These are phyloP conservation scores for Rhagoletis zephyria DNA, from an alignment of 1,140 invertebrate species.

Conservation along the genomic window DNA sequence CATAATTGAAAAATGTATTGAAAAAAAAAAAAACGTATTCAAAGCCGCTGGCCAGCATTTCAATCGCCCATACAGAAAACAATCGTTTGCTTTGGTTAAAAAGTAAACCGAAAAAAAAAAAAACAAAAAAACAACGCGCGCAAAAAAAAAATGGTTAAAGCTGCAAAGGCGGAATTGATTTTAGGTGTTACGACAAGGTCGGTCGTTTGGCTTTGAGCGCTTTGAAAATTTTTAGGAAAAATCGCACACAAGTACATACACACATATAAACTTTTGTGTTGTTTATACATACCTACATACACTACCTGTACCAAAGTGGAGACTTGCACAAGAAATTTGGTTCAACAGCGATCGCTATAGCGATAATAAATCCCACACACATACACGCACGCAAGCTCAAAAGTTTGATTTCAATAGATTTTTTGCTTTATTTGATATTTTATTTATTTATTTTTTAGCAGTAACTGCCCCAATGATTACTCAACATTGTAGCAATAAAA, in stretches of 20 bases:
- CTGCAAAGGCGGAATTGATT: constrained; percentile 40
- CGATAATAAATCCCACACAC: constrained; percentile 23
- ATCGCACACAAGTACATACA: not conserved
- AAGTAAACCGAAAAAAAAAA: too few species aligned
- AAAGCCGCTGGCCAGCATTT: not conserved
- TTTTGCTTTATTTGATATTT: not conserved
- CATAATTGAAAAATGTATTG: not conserved
- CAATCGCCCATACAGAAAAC: not conserved
- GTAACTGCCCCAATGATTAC: not conserved
- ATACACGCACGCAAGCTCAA: not conserved
- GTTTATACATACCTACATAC: too few species aligned
- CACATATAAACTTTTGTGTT: too few species aligned
- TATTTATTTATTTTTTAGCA: not conserved
- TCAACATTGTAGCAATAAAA: not conserved
- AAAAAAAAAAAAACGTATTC: not conserved
- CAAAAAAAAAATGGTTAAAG: not conserved
- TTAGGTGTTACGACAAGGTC: constrained; percentile 70
- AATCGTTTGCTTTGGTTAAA: not conserved
- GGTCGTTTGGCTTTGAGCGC: constrained; percentile 56
- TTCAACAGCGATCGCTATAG: not conserved
- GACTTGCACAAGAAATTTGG: not conserved
- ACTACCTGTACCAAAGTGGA: too few species aligned
- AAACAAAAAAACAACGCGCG: not conserved
- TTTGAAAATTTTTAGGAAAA: not conserved
- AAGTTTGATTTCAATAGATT: not conserved